These are phyloP conservation scores for Varanus salvator DNA, from an alignment of 2,113 vertebrate species.

Conservation along the genomic window DNA sequence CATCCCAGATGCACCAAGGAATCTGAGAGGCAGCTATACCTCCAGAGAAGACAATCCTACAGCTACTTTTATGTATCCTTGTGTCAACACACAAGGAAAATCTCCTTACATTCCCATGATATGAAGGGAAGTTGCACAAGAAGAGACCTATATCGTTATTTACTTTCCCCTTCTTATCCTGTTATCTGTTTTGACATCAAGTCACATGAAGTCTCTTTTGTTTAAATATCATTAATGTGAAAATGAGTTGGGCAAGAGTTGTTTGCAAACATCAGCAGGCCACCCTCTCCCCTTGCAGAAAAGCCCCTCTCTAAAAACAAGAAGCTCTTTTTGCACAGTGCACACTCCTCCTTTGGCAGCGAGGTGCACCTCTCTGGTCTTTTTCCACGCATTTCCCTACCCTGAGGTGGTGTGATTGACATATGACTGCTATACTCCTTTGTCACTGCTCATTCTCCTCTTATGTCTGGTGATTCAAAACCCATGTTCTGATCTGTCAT, in stretches of 20 bases:
- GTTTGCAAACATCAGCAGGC: neutral
- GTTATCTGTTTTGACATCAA: neutral
- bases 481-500: neutral
- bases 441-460: neutral
- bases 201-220: neutral
- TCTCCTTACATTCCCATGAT: neutral
- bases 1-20: conserved; percentile 37
- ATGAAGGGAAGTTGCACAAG: neutral
- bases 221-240: conserved; percentile 5
- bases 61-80: conserved; percentile 26
- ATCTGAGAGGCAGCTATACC: conserved; percentile 49
- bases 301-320: neutral
- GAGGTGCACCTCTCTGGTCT: neutral
- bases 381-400: neutral
- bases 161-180: neutral
- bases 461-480: neutral
- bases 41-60: conserved; percentile 48
- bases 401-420: too few species aligned
- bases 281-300: neutral
- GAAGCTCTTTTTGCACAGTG: neutral
- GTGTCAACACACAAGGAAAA: neutral
- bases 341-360: neutral
- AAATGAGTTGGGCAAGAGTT: conserved; percentile 11
- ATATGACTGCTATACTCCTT: neutral
- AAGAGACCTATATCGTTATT: neutral